A percentile compares a stretch with the other conserved stretches of the same genome.
These are phyloP conservation scores for Genyomyrus donnyi DNA, from an alignment of 2,113 vertebrate species.

Conservation along the genomic window DNA sequence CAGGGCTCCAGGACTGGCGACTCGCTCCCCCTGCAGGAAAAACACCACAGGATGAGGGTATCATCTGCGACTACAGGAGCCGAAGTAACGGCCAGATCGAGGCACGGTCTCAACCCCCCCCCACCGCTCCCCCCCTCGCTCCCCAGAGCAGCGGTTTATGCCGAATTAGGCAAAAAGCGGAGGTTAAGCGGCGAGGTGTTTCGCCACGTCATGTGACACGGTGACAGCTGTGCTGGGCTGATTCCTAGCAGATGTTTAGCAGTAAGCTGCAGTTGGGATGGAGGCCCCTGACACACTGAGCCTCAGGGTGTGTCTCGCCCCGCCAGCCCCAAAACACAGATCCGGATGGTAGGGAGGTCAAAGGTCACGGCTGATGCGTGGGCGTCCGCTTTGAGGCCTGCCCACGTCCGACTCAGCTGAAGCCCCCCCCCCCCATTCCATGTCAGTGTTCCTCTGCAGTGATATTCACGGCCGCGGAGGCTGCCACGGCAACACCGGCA, in stretches of 20 bases:
- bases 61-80: constrained; percentile 25
- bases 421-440: not conserved
- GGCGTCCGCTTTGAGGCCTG: not conserved
- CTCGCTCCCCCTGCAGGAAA: constrained; percentile 26
- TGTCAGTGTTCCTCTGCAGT: not conserved
- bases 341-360: not conserved
- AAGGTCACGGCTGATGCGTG: not conserved
- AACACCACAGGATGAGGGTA: constrained; percentile 19
- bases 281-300: not conserved
- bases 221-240: not conserved
- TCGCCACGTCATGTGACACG: not conserved
- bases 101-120: constrained; percentile 21
- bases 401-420: not conserved
- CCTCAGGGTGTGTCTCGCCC: not conserved
- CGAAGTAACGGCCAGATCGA: constrained; percentile 21
- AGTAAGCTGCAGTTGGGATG: not conserved
- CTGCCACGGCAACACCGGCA: not conserved
- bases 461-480: not conserved
- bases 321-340: not conserved
- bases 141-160: constrained; percentile 27
- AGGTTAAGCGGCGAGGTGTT: not conserved
- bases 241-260: not conserved
- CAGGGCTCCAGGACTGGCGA: constrained; percentile 24
- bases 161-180: constrained; percentile 21
- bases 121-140: not conserved